Evolutionary conservation across 2,888 invertebrate species (phyloP).

Genomic region (Drosophila limbata): DNA sequence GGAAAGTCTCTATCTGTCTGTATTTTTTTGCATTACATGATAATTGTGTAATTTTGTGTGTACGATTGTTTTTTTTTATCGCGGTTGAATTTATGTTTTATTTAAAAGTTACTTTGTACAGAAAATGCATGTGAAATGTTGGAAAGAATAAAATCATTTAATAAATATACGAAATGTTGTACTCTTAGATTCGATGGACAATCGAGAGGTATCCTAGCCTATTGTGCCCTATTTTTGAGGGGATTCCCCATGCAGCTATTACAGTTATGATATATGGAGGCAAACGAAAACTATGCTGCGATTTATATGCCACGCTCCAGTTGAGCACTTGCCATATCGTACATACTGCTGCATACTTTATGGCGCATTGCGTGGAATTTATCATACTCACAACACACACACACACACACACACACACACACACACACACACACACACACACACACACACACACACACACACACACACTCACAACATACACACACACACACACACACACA

Average conservation of each 20-base stretch:
- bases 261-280: slow-evolving; percentile 44
- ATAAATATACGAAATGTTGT: slow-evolving; percentile 14
- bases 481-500: slow-evolving; percentile 1
- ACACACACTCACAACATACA: slow-evolving; percentile 25
- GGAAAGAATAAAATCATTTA: slow-evolving; percentile 58
- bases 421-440: slow-evolving; percentile 14
- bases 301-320: slow-evolving; percentile 75
- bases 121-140: slow-evolving; percentile 80
- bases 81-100: slow-evolving; percentile 75
- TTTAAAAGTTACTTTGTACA: slow-evolving; percentile 73
- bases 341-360: slow-evolving; percentile 65
- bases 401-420: neutral
- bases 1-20: slow-evolving; percentile 16
- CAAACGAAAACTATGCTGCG: slow-evolving; percentile 59
- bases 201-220: neutral
- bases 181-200: neutral
- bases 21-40: slow-evolving; percentile 10
- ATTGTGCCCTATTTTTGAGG: neutral
- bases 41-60: slow-evolving; percentile 34
- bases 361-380: slow-evolving; percentile 70
- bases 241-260: slow-evolving; percentile 25
- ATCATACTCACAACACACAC: slow-evolving; percentile 34
- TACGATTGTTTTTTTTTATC: slow-evolving; percentile 63
- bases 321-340: slow-evolving; percentile 55
- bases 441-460: slow-evolving; percentile 2